Evolutionary conservation across 2,888 invertebrate genomes (phyloP), one percentile per base, ranked within the genome.

Genomic region (Tipula unca): DNA sequence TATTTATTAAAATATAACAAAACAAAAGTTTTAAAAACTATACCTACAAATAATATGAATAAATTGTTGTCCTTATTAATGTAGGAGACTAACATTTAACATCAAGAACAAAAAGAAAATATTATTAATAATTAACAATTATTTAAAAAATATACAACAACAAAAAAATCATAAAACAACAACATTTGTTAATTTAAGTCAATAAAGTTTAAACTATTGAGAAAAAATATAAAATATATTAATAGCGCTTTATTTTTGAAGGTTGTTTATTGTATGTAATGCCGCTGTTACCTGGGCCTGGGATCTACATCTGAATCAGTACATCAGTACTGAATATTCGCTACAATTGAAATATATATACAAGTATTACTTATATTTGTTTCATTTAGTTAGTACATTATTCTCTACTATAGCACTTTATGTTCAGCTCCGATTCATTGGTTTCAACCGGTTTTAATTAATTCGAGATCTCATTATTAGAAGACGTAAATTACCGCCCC

Each of bases 131-230:
- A 69, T 69, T 69, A 69, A 69, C 69, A 69, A 69, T 25, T 69
- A 25, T 69, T 69, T 69, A 69, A 69, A 69, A 69, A 25, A 25
- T 25, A 20, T 25, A 69, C 69, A 54, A 69, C 20, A 69, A 25
- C 20, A 69, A 48, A 48, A 48, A 25, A 69, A n/a, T n/a, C n/a
- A n/a, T n/a, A 69, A 6, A 69, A 69, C 69, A 69, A 25, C 69
- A 69, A 69, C 25, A 69, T 69, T 69, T 69, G 69, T 69, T 69
- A 69, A 69, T 69, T 69, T 69, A 69, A 69, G 69, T 69, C 69
- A 69, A 69, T 69, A 69, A 69, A 69, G 25, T 69, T 69, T 69
- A 69, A 69, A 69, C 20, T 69, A 69, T 69, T 69, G 69, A 69
- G 69, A 69, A 69, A 48, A 69, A 69, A 25, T 69, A 69, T 69